Base-by-base conservation (phyloP, 1,140 invertebrate species). In the Drosophila subobscura region DNA sequence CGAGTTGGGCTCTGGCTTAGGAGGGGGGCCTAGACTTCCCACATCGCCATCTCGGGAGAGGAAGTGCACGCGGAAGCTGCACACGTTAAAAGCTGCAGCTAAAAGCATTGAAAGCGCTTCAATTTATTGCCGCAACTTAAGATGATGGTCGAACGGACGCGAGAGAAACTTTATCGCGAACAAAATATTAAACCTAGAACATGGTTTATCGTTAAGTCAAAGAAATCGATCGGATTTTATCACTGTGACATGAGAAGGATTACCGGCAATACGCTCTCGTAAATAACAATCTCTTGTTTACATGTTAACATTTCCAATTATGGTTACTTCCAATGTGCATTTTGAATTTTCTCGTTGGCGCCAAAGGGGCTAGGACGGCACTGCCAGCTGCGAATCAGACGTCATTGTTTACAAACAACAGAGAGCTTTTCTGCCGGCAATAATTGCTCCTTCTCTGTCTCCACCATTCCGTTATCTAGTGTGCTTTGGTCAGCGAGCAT, bases 391-490 rank as follows among this genome's bases (percentile, higher is more conserved):
- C 4, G 1, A 33, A 5, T 23, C 53, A 41, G 52, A 2, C 7
- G n/a, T 25, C 59, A 41, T 70, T 70, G 66, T 70, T 70, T 70
- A 70, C 66, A 70, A 70, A 68, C 63, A 70, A 70, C 52, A 3
- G n/a, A n/a, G 61, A 67, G 50, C 63, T 68, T 68, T 64, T 68
- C 44, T 25, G 27, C 65, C 63, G 65, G 40, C 57, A 54, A 46
- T 25, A 56, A 44, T 56, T 25, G 4, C 14, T 14, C 6, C 22
- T 2, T 27, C 46, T 14, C 23, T 40, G 33, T 12, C 7, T 2
- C 12, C 14, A 8, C 25, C 42, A 44, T 25, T 6, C 27, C 27
- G n/a, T 12, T 55, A 29, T 42, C 25, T 8, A 33, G 10, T 12
- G 33, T 37, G 33, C 29, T 51, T 57, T 51, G 50, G 49, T 63